Percentiles rank a stretch among this genome's conserved stretches.
These are phyloP conservation scores for Dioctria rufipes DNA, from an alignment of 2,888 invertebrate genomes.

Conservation along the genomic window DNA sequence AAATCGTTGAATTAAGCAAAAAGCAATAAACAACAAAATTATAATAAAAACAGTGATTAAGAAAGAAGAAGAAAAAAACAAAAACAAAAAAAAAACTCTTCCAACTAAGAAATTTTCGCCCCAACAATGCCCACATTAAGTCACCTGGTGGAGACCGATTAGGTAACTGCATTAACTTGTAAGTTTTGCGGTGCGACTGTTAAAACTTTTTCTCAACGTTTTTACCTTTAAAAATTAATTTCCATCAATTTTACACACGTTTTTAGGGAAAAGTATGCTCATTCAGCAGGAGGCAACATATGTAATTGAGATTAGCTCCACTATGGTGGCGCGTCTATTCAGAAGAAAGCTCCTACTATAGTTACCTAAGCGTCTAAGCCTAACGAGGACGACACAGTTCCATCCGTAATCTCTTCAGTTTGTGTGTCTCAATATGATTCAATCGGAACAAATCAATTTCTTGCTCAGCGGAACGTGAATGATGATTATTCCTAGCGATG, in stretches of 20 bases:
- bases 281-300: background rate
- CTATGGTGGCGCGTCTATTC: background rate
- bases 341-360: slow-evolving; percentile 18
- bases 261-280: background rate
- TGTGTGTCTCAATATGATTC: background rate
- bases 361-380: background rate
- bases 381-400: too few species aligned
- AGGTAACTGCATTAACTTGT: background rate
- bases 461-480: slow-evolving; percentile 28
- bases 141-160: background rate
- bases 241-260: too few species aligned
- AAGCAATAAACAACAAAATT: slow-evolving; percentile 34
- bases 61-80: background rate
- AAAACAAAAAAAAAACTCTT: background rate
- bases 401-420: too few species aligned
- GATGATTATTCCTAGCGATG: background rate
- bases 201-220: too few species aligned
- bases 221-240: too few species aligned
- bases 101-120: slow-evolving; percentile 8
- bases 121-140: background rate
- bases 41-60: slow-evolving; percentile 15
- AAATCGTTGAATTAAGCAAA: slow-evolving; percentile 23
- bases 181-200: background rate
- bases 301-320: background rate
- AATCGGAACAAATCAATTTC: slow-evolving; percentile 49